Evolutionary conservation across 2,888 invertebrate species (phyloP), one percentile per base, ranked within the genome.

Genomic region (Dolichopus griseipennis): DNA sequence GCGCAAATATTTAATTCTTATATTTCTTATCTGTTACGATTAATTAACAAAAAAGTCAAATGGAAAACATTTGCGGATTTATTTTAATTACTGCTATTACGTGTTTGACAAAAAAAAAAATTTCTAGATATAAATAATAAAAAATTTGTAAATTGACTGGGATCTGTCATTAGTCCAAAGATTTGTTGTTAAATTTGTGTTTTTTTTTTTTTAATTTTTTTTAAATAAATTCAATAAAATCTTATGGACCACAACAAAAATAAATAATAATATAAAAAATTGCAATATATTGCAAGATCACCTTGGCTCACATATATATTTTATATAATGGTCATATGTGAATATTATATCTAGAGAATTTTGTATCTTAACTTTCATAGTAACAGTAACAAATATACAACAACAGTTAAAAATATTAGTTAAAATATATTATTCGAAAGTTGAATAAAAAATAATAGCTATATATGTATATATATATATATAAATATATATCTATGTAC

Each of bases 261-360:
- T 18, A 52, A 52, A 52, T 12, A 41, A 12, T 15, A 41, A 41
- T 41, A 41, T 12, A 41, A 52, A 52, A 52, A 52, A 52, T 6
- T 52, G 52, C 52, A 52, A 18, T 52, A 18, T 52, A 65, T 67
- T 68, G 67, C 71, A 70, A 65, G 71, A 33, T 71, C 71, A 68
- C 71, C 71, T 71, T 71, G 71, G 68, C 71, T 71, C 64, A 71
- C 52, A 52, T 52, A 52, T 18, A 6, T 18, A 7, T n/a, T 18
- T 9, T 41, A 41, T 6, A 52, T 71, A 68, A 68, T 68, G 68
- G 68, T 71, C 52, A 52, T 52, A 18, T 52, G 52, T 52, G 52
- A 52, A 52, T 4, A 9, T 43, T 34, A 9, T 34, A 37, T 37
- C 1, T 12, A 10, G 12, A 37, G 8, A 37, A 37, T 37, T 27